These are phyloP conservation scores for Invenusta paracnida DNA, from an alignment of 2,888 invertebrate species.

Conservation along the genomic window DNA sequence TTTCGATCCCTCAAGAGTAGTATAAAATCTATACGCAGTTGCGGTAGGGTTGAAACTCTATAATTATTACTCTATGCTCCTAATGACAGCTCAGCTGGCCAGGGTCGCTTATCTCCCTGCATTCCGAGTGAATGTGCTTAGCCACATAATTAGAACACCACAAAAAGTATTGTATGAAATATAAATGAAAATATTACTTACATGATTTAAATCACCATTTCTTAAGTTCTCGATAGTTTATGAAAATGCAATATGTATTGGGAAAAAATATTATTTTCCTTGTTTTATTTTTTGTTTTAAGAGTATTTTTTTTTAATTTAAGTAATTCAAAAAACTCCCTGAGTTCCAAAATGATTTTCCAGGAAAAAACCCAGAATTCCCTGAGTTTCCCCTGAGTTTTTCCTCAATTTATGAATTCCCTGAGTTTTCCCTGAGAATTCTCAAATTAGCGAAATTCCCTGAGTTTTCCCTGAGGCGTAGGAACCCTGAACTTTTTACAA, in stretches of 20 bases:
- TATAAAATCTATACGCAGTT: too few species aligned
- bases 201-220: slow-evolving; percentile 1
- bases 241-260: slow-evolving; percentile 25
- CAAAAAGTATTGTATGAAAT: slow-evolving; percentile 23
- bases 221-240: slow-evolving; percentile 19
- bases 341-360: not conserved
- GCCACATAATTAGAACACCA: slow-evolving; percentile 28
- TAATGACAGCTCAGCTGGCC: not conserved
- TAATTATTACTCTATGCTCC: not conserved
- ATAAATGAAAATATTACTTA: slow-evolving; percentile 22
- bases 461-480: slow-evolving; percentile 24
- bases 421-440: slow-evolving; percentile 26
- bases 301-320: slow-evolving; percentile 20
- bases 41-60: too few species aligned
- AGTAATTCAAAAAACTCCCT: not conserved
- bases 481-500: not conserved
- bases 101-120: slow-evolving; percentile 26
- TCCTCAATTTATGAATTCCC: slow-evolving; percentile 26
- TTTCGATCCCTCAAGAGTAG: too few species aligned
- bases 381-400: slow-evolving; percentile 27
- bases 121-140: slow-evolving; percentile 29
- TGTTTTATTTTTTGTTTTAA: slow-evolving; percentile 23
- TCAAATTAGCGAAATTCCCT: slow-evolving; percentile 26
- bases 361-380: slow-evolving; percentile 23
- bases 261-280: slow-evolving; percentile 29